Evolutionary conservation across 2,113 vertebrate genomes (phyloP).

Genomic region (Platysternon megacephalum): DNA sequence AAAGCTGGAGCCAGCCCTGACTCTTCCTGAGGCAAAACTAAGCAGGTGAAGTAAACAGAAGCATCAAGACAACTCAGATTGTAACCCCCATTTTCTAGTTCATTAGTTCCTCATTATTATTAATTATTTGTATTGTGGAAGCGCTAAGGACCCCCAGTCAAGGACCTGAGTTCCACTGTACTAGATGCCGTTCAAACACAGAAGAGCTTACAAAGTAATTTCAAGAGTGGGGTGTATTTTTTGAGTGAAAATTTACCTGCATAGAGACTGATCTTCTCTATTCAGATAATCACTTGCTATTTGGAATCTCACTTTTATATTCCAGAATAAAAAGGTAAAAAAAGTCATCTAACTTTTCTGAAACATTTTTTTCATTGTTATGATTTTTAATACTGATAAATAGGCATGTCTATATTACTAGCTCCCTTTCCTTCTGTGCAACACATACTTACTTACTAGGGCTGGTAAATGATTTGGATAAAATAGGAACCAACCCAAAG

Average conservation of each 20-base stretch:
- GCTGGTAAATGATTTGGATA: not conserved
- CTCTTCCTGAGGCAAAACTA: not conserved
- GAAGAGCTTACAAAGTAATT: not conserved
- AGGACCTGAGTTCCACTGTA: not conserved
- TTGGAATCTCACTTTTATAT: not conserved
- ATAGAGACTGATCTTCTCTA: not conserved
- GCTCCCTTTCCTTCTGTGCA: not conserved
- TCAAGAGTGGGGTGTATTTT: fast-evolving
- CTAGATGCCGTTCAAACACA: not conserved
- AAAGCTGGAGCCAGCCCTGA: no score
- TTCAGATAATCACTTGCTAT: not conserved
- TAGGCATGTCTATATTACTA: not conserved
- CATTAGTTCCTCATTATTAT: not conserved
- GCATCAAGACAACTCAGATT: not conserved
- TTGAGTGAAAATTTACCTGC: not conserved
- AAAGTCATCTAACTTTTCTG: not conserved
- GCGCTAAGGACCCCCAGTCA: not conserved
- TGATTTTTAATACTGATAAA: not conserved
- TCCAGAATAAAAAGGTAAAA: not conserved
- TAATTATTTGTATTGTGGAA: not conserved
- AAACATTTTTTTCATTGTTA: not conserved
- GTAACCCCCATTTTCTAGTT: not conserved
- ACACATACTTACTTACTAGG: not conserved
- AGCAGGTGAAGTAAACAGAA: not conserved
- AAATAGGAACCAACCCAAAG: constrained; percentile 2